Conservation (phyloP, 2,797 vertebrate species). For the Pipistrellus nathusii region DNA sequence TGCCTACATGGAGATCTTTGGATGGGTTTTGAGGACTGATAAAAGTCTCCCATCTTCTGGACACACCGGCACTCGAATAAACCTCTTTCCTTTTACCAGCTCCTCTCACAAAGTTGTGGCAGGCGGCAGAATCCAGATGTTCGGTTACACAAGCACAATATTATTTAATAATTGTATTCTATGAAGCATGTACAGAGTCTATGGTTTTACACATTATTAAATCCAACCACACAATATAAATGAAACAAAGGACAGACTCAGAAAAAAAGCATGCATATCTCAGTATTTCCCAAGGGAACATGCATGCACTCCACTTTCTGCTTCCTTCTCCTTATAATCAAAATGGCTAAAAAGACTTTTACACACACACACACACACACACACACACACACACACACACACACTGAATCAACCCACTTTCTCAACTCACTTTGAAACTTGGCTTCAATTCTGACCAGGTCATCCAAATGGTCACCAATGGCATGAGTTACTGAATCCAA, state of each 20-base stretch:
- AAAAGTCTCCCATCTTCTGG: not conserved
- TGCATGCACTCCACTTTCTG: not conserved
- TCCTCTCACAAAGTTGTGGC: not conserved
- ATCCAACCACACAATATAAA: conserved; percentile 10
- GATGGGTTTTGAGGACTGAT: not conserved
- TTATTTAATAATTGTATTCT: not conserved
- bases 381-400: no score
- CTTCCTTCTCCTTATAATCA: not conserved
- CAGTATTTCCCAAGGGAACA: not conserved
- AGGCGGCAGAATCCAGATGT: not conserved
- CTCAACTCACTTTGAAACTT: not conserved
- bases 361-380: no score
- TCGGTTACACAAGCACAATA: not conserved
- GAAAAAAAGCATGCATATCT: not conserved
- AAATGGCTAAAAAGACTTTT: not conserved
- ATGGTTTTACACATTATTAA: not conserved
- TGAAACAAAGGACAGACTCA: not conserved
- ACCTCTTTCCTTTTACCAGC: not conserved
- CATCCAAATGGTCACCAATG: not conserved
- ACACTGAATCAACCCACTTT: not conserved
- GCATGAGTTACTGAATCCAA: not conserved
- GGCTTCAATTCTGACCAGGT: not conserved
- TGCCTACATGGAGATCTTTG: not conserved
- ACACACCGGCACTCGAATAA: not conserved
- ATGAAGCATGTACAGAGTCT: not conserved